Evolutionary conservation across 2,113 vertebrate species (phyloP).

Genomic region (Takifugu bimaculatus): DNA sequence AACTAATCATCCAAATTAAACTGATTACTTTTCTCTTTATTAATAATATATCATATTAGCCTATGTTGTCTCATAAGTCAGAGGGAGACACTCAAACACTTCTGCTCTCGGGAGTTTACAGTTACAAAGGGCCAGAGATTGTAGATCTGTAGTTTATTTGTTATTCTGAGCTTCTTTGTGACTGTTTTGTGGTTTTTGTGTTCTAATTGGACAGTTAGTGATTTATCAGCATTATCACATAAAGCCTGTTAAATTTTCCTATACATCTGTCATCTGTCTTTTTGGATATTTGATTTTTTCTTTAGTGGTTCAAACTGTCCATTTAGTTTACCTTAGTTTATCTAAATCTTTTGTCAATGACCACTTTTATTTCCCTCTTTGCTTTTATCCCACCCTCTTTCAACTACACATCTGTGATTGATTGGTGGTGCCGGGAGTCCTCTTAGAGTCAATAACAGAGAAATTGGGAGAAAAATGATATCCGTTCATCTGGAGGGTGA

Average conservation of each 20-base stretch:
- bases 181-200: background rate
- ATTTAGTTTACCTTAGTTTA: background rate
- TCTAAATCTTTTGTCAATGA: constrained; percentile 55
- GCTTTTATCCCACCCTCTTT: constrained; percentile 49
- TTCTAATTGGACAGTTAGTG: background rate
- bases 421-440: constrained; percentile 54
- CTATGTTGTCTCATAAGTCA: too few relatives aligned
- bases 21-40: too few relatives aligned
- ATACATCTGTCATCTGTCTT: constrained; percentile 8
- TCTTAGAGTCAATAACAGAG: constrained; percentile 67
- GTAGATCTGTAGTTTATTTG: too few relatives aligned
- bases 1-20: too few relatives aligned
- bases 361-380: constrained; percentile 42
- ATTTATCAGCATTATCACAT: too few relatives aligned
- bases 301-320: too few relatives aligned
- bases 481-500: constrained; percentile 69
- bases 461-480: constrained; percentile 73
- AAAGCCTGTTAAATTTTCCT: constrained; percentile 23
- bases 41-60: too few relatives aligned
- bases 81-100: too few relatives aligned
- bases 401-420: constrained; percentile 66
- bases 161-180: too few relatives aligned
- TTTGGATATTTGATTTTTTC: too few relatives aligned
- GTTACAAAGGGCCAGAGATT: too few relatives aligned
- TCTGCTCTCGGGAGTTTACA: too few relatives aligned